Evolutionary conservation across 2,888 invertebrate species (phyloP).

Genomic region (Conchocele bisecta): DNA sequence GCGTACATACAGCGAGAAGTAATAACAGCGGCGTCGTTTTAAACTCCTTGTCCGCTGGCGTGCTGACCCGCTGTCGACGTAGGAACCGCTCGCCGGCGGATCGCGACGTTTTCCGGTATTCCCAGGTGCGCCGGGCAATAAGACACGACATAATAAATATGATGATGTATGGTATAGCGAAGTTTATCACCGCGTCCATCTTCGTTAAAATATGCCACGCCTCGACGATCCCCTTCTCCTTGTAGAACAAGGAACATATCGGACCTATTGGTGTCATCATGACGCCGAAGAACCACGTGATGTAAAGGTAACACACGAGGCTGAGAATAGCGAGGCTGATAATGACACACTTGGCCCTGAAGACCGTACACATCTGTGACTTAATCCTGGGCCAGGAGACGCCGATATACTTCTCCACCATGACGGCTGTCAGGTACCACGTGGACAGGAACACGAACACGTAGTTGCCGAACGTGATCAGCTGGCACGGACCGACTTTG

Average conservation of each 20-base stretch:
- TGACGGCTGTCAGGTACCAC: constrained; percentile 72
- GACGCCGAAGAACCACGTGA: constrained; percentile 71
- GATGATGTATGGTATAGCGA: constrained; percentile 63
- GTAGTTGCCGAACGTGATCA: constrained; percentile 87
- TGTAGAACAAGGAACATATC: constrained; percentile 24
- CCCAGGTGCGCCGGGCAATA: constrained; percentile 63
- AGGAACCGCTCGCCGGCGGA: constrained; percentile 45
- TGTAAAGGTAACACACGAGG: constrained; percentile 72
- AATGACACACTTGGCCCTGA: constrained; percentile 77
- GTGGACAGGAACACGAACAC: constrained; percentile 71
- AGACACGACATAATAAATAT: constrained; percentile 66
- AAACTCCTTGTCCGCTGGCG: constrained; percentile 60
- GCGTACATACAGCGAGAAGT: constrained; percentile 38
- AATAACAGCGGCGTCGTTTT: constrained; percentile 63
- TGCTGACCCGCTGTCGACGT: constrained; percentile 43
- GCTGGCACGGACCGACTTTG: constrained; percentile 87
- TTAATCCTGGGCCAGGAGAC: constrained; percentile 72
- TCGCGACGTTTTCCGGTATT: constrained; percentile 61
- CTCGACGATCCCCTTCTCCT: constrained; percentile 17
- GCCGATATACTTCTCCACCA: constrained; percentile 72
- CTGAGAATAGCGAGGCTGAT: constrained; percentile 67
- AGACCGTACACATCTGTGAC: constrained; percentile 74
- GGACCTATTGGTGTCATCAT: background rate
- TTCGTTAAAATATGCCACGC: constrained; percentile 58
- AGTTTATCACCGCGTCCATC: constrained; percentile 70